phyloP scores from a whole-genome alignment of 2,113 vertebrate species.

The Colistium nudipinnis region DNA sequence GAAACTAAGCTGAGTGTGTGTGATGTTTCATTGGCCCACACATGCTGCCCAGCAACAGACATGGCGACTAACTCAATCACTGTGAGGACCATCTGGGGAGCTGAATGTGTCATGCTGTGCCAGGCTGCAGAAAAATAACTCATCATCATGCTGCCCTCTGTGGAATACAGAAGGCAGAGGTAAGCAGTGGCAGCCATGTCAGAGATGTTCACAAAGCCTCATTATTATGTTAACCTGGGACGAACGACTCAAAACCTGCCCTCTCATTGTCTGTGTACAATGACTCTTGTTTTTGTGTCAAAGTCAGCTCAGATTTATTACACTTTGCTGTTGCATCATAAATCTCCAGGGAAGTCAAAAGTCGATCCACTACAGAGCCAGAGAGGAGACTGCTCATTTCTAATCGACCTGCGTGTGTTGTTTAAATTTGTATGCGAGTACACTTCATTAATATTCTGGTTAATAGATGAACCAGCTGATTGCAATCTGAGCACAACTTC shows the following conservation, averaged over 20 bases:
- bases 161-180: conserved; percentile 54
- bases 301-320: conserved; percentile 32
- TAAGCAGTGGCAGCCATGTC: conserved; percentile 32
- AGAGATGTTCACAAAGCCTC: conserved; percentile 43
- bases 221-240: conserved; percentile 53
- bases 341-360: conserved; percentile 43
- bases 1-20: conserved; percentile 47
- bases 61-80: conserved; percentile 73
- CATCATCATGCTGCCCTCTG: conserved; percentile 54
- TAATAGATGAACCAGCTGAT: neutral
- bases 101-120: conserved; percentile 70
- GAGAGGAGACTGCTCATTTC: neutral
- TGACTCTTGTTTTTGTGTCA: conserved; percentile 41
- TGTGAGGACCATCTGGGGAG: conserved; percentile 78
- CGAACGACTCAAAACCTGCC: conserved; percentile 39
- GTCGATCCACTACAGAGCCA: neutral
- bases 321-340: conserved; percentile 29
- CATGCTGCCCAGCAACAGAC: conserved; percentile 77
- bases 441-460: neutral
- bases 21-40: conserved; percentile 58
- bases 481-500: neutral
- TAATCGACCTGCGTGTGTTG: conserved; percentile 19
- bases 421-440: conserved; percentile 5
- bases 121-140: conserved; percentile 70
- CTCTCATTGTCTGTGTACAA: conserved; percentile 39